Evolutionary conservation across 2,888 invertebrate genomes (phyloP).

Genomic region (Arrhopalites spinosus): DNA sequence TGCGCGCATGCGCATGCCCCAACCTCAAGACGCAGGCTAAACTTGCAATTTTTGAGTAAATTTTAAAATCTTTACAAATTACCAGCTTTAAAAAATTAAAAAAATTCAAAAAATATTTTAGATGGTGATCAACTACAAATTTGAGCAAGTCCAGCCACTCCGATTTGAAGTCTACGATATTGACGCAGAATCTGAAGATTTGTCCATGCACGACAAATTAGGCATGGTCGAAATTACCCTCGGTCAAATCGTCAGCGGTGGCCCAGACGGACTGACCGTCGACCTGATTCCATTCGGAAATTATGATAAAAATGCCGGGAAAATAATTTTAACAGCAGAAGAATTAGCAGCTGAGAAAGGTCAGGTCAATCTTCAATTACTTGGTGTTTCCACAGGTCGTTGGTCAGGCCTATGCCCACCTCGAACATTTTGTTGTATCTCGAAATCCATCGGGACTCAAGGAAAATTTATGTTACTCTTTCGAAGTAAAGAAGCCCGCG

Average conservation of each 20-base stretch:
- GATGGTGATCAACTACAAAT: constrained; percentile 60
- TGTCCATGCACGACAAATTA: constrained; percentile 61
- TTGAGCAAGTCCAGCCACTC: constrained; percentile 66
- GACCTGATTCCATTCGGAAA: too few species aligned
- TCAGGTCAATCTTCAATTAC: constrained; percentile 43
- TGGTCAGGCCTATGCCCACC: constrained; percentile 46
- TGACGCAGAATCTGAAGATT: constrained; percentile 57
- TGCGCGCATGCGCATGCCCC: too few species aligned
- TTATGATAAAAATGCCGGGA: constrained; percentile 34
- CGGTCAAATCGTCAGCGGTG: constrained; percentile 57
- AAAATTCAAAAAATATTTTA: constrained; percentile 15
- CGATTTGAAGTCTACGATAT: constrained; percentile 62
- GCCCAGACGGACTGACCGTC: neutral
- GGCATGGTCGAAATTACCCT: constrained; percentile 63
- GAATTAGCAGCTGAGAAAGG: constrained; percentile 54
- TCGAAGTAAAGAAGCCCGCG: constrained; percentile 63
- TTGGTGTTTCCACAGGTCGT: constrained; percentile 33
- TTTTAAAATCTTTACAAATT: too few species aligned
- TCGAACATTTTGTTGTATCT: constrained; percentile 55
- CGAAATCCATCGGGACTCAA: constrained; percentile 58
- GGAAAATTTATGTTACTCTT: constrained; percentile 62
- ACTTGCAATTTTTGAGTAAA: too few species aligned
- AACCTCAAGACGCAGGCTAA: too few species aligned
- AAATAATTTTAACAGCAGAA: constrained; percentile 52
- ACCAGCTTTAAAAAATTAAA: neutral